Base-by-base conservation (phyloP, 2,113 vertebrate species). In the Protobothrops flavoviridis region DNA sequence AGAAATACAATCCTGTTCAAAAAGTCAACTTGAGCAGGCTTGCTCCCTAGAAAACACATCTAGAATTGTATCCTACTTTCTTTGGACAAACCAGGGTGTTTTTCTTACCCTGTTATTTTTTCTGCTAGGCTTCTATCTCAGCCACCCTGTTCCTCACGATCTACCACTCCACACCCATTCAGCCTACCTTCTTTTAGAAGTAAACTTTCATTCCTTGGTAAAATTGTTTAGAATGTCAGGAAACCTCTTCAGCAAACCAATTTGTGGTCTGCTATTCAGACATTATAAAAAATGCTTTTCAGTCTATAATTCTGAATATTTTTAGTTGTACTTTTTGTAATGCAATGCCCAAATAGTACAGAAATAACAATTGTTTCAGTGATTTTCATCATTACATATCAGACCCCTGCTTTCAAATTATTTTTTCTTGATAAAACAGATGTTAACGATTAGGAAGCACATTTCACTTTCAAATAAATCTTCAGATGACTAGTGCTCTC, bases 181-280 rank as follows among this genome's bases (percentile, higher is more conserved):
- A 90, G 93, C 92, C 59, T 0, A 9, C 55, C 94, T 91, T 91
- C 85, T 57, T 93, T 90, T 87, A 74, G 39, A 52, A 91, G 52
- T 45, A 57, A 74, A 74, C 69, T 15, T 88, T 69, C n/a, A 88
- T 88, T 88, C 57, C 50, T 52, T 1, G 7, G 21, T 89, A 24
- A 85, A 90, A 55, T 24, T 52, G 48, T 88, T 88, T n/a, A 50
- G 20, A 50, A 59, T 85, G 43, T 39, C 5, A 57, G 5, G 23
- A 55, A 56, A 39, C 61, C 50, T 24, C 9, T 53, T n/a, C 29
- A 87, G 45, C 5, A 9, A 33, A 43, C 8, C 29, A 52, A 13
- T 64, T 64, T 17, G 52, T 93, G 21, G 20, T 24, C 23, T 69
- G 33, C 20, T 11, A 3, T 61, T 13, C 6, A 93, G 85, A 59